Percentiles rank a stretch among this genome's conserved stretches.
These are phyloP conservation scores for Amphimedon queenslandica DNA, from an alignment of 37 sponge, comb jelly and placozoan genomes.

Conservation along the genomic window DNA sequence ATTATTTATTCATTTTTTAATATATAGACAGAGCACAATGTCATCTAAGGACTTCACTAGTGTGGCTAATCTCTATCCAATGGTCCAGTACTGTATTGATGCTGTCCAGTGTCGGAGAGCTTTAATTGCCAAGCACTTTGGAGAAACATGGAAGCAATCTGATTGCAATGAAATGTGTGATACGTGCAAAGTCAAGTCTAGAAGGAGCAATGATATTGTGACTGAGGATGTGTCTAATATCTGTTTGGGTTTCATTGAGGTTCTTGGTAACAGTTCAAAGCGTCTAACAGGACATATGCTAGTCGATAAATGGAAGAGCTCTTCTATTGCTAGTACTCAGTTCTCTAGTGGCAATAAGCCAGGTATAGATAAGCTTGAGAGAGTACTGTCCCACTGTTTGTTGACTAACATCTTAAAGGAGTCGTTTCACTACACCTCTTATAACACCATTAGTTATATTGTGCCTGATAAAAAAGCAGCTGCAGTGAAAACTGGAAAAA, in stretches of 20 bases:
- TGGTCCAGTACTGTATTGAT: slow-evolving; percentile 72
- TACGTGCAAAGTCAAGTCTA: slow-evolving; percentile 11
- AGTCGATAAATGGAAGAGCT: slow-evolving; percentile 39
- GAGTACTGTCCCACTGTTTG: slow-evolving; percentile 51
- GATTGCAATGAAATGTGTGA: slow-evolving; percentile 78
- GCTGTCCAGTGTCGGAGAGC: slow-evolving; percentile 65
- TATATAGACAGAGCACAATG: slow-evolving; percentile 70
- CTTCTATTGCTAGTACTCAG: background rate
- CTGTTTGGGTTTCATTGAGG: slow-evolving; percentile 31
- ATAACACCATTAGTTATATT: slow-evolving; percentile 78
- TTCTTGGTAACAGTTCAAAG: slow-evolving; percentile 39
- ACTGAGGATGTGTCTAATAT: slow-evolving; percentile 36
- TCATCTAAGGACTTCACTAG: slow-evolving; percentile 75
- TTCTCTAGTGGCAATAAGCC: background rate
- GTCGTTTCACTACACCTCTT: slow-evolving; percentile 92
- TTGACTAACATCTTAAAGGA: slow-evolving; percentile 74
- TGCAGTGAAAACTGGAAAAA: slow-evolving; percentile 25
- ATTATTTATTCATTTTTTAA: background rate
- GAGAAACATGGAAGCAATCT: slow-evolving; percentile 57
- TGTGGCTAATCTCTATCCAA: slow-evolving; percentile 64
- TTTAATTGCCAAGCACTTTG: slow-evolving; percentile 73
- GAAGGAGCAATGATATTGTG: background rate
- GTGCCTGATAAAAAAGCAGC: slow-evolving; percentile 40
- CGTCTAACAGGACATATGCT: slow-evolving; percentile 64
- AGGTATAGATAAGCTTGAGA: slow-evolving; percentile 32